Percentiles rank a stretch among this genome's conserved stretches.
Conservation (phyloP, 2,113 vertebrate species). For the Ginglymostoma cirratum region DNA sequence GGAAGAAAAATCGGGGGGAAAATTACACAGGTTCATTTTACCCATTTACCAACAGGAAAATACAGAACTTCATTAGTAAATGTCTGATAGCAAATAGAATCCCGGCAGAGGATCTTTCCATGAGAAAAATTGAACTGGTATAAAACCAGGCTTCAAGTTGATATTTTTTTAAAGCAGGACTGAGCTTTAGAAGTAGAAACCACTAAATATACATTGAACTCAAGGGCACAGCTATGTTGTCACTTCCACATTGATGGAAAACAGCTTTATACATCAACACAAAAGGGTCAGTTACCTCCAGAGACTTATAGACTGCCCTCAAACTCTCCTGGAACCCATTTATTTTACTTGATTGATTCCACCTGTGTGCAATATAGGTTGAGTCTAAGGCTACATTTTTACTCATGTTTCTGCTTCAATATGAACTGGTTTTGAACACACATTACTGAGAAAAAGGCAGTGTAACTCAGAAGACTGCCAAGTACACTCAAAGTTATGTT, state of each 20-base stretch:
- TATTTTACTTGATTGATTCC: not conserved
- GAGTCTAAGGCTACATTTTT: not conserved
- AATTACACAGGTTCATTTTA: not conserved
- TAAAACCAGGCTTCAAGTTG: not conserved
- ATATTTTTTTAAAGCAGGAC: not conserved
- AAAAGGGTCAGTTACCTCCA: conserved; percentile 2
- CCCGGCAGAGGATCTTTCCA: not conserved
- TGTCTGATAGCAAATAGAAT: not conserved
- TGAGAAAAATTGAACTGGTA: not conserved
- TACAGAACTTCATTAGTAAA: not conserved
- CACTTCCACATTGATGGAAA: not conserved
- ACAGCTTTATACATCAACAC: not conserved
- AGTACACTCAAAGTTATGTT: not conserved
- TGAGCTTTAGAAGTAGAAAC: not conserved
- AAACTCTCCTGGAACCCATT: not conserved
- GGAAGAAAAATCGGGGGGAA: not conserved
- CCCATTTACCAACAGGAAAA: not conserved
- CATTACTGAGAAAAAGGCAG: not conserved
- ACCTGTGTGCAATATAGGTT: not conserved
- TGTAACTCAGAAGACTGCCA: not conserved
- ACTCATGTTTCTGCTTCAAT: not conserved
- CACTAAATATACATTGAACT: not conserved
- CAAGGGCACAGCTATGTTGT: not conserved
- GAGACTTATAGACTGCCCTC: not conserved
- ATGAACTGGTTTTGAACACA: not conserved